Base-by-base conservation (phyloP, 2,888 invertebrate genomes). In the Panzeria rudis region DNA sequence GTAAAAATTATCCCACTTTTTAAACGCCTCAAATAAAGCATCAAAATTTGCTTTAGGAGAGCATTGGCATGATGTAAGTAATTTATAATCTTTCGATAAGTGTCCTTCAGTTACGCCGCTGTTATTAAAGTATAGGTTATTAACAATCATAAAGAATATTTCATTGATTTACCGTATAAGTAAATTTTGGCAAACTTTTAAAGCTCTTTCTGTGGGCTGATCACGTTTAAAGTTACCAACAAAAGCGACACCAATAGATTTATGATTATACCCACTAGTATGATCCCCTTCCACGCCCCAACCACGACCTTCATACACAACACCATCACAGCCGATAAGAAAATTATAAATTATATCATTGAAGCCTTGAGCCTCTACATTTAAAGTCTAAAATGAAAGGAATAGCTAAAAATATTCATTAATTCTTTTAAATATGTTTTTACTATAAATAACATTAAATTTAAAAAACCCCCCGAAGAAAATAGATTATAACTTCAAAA, bases 241-340 rank as follows among this genome's bases (percentile, higher is more conserved):
- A 85, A 94, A 93, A 23, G 93, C 91, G 41, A 94, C 93, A 15
- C 94, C 94, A 35, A 94, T 88, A 1, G 93, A 92, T 72, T 89
- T 91, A 41, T 87, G 90, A 87, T 95, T 94, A 86, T 94, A 94
- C 35, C 93, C 92, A 69, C 90, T 89, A 0, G 94, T 93, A 86
- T 94, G 94, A 0, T 94, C 93, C 0, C 94, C 94, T 72, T 93
- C 92, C 0, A 91, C 90, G 4, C 91, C 91, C 94, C 94, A 95
- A 0, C 94, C 94, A 77, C 93, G 90, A 8, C 94, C 94, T 90
- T 94, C 94, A 87, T 94, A 95, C 0, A 93, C 90, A 62, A 93
- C 93, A 25, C 94, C 94, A 89, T 94, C 94, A 17, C 93, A 93
- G 47, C 94, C 94, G 62, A 94, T 91, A n/a, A 94, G 86, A 86